phyloP scores from a whole-genome alignment of 2,888 invertebrate species.

The Norana najaformis region DNA sequence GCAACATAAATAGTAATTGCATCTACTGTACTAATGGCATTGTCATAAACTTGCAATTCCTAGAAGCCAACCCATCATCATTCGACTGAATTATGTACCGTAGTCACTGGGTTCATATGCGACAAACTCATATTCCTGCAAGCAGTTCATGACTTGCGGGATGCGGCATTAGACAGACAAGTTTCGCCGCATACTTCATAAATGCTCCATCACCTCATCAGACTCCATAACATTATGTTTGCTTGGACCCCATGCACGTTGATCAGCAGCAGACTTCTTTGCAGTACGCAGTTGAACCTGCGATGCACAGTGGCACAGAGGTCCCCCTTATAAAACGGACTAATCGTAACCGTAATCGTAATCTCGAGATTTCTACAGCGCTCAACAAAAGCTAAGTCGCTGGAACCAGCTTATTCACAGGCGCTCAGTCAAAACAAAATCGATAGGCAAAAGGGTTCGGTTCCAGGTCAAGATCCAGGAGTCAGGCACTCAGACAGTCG shows the following conservation, averaged over 20 bases:
- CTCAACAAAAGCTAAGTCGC: too few relatives aligned
- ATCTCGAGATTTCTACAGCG: too few relatives aligned
- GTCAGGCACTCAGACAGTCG: too few relatives aligned
- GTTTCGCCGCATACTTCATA: background rate
- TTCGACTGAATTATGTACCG: background rate
- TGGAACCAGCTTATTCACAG: too few relatives aligned
- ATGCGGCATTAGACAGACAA: background rate
- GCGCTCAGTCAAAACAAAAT: too few relatives aligned
- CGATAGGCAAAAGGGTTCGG: too few relatives aligned
- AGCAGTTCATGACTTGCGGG: background rate
- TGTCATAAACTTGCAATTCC: too few relatives aligned
- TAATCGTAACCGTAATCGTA: too few relatives aligned
- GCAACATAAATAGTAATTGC: constrained; percentile 17
- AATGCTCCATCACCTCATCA: background rate
- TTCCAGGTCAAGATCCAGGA: too few relatives aligned
- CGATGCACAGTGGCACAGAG: background rate
- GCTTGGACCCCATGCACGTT: background rate
- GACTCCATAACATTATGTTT: background rate
- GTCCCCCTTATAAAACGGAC: background rate
- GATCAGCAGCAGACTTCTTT: background rate
- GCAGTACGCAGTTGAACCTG: background rate
- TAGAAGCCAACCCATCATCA: background rate
- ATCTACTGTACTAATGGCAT: background rate
- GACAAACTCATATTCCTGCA: background rate
- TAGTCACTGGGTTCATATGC: background rate